A percentile compares a stretch with the other conserved stretches of the same genome.
These are phyloP conservation scores for Cyrtodaria siliqua DNA, from an alignment of 2,888 invertebrate genomes.

Conservation along the genomic window DNA sequence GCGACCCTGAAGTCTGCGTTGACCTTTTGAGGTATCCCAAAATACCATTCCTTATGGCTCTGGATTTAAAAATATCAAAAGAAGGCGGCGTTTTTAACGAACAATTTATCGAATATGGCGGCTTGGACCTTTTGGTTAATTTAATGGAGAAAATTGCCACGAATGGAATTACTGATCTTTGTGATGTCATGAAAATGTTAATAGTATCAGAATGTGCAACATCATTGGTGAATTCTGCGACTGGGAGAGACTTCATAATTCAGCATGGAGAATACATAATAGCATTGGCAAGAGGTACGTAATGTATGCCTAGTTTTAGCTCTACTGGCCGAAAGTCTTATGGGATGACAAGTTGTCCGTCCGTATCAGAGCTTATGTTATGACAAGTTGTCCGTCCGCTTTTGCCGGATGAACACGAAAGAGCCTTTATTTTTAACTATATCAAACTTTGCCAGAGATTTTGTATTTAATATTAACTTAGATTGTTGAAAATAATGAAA, in stretches of 20 bases:
- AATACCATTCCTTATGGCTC: conserved; percentile 39
- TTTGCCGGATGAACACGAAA: not conserved
- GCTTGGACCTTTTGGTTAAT: conserved; percentile 40
- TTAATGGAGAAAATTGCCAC: conserved; percentile 38
- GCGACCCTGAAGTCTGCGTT: conserved; percentile 44
- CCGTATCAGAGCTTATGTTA: too few species aligned
- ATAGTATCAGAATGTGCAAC: conserved; percentile 50
- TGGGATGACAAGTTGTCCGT: too few species aligned
- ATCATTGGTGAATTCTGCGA: conserved; percentile 50
- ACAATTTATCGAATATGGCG: conserved; percentile 42
- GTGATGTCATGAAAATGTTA: conserved; percentile 45
- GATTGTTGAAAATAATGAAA: too few species aligned
- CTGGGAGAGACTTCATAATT: conserved; percentile 51
- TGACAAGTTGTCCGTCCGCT: too few species aligned
- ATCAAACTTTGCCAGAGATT: too few species aligned
- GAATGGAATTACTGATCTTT: conserved; percentile 27
- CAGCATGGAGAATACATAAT: conserved; percentile 41
- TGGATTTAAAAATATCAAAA: conserved; percentile 38
- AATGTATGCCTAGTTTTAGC: not conserved
- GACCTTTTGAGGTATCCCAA: conserved; percentile 42
- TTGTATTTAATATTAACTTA: too few species aligned
- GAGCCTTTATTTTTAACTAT: too few species aligned
- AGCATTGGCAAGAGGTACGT: conserved; percentile 53
- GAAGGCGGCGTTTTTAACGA: conserved; percentile 54
- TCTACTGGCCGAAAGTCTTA: too few species aligned